Conservation (phyloP, 2,113 vertebrate species). For the Serilophus lunatus region DNA sequence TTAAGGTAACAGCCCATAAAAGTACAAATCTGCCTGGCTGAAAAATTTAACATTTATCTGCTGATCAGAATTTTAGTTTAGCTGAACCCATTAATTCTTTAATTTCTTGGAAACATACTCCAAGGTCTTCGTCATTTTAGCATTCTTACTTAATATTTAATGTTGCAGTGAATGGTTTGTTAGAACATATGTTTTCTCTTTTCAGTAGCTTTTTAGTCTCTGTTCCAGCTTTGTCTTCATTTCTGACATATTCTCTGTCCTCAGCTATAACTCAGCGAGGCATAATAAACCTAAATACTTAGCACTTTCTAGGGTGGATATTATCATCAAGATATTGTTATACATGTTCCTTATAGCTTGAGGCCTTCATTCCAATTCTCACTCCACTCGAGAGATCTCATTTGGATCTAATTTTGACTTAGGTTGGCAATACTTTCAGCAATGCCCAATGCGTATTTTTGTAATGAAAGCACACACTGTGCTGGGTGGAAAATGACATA, state of each 20-base stretch:
- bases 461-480: not conserved
- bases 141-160: not conserved
- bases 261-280: not conserved
- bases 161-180: not conserved
- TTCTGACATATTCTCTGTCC: not conserved
- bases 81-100: not conserved
- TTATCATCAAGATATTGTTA: slow-evolving; percentile 31
- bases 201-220: not conserved
- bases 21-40: not conserved
- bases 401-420: slow-evolving; percentile 40
- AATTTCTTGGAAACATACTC: not conserved
- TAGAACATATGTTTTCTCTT: not conserved
- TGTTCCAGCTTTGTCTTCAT: not conserved
- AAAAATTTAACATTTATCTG: not conserved
- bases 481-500: slow-evolving; percentile 21
- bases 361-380: not conserved
- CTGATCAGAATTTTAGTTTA: not conserved
- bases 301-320: not conserved
- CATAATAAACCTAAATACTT: slow-evolving; percentile 17
- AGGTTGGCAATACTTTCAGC: not conserved
- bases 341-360: not conserved
- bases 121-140: not conserved
- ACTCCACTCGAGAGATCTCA: slow-evolving; percentile 13
- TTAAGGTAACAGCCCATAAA: not conserved
- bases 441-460: not conserved